These are phyloP conservation scores for Ariolimax columbianus DNA, from an alignment of 2,888 invertebrate genomes.

Conservation along the genomic window DNA sequence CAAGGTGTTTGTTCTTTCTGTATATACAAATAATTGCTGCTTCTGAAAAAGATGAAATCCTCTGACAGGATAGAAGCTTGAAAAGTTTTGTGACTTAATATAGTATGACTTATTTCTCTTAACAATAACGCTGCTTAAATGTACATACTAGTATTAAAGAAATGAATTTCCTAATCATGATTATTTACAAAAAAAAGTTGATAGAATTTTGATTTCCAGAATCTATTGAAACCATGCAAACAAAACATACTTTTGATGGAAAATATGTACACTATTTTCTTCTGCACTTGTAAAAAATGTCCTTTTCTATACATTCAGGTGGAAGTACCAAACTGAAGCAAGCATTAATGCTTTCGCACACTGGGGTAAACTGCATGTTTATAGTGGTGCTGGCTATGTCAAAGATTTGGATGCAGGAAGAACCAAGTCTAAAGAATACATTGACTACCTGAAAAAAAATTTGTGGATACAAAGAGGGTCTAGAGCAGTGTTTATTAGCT, in stretches of 20 bases:
- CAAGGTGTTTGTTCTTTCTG: no score
- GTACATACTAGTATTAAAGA: no score
- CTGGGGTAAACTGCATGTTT: slow-evolving; percentile 68
- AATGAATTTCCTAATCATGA: no score
- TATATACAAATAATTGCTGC: no score
- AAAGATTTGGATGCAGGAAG: slow-evolving; percentile 80
- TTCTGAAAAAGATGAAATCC: no score
- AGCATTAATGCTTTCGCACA: slow-evolving; percentile 65
- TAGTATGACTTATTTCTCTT: no score
- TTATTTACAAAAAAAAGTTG: no score
- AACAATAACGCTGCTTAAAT: no score
- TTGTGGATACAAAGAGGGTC: slow-evolving; percentile 85
- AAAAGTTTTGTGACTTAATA: no score
- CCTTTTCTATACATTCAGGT: slow-evolving; percentile 60
- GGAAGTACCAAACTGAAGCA: slow-evolving; percentile 63
- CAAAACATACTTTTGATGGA: not conserved
- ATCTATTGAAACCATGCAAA: not conserved
- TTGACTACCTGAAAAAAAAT: slow-evolving; percentile 80
- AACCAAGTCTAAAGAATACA: slow-evolving; percentile 77
- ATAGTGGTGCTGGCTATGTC: slow-evolving; percentile 76
- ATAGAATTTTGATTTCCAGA: not conserved
- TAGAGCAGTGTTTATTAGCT: slow-evolving; percentile 84
- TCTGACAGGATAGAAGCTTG: no score
- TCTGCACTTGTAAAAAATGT: not conserved
- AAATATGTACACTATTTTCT: not conserved